Conservation (phyloP, 2,797 vertebrate species). For the Chaunax sp. region DNA sequence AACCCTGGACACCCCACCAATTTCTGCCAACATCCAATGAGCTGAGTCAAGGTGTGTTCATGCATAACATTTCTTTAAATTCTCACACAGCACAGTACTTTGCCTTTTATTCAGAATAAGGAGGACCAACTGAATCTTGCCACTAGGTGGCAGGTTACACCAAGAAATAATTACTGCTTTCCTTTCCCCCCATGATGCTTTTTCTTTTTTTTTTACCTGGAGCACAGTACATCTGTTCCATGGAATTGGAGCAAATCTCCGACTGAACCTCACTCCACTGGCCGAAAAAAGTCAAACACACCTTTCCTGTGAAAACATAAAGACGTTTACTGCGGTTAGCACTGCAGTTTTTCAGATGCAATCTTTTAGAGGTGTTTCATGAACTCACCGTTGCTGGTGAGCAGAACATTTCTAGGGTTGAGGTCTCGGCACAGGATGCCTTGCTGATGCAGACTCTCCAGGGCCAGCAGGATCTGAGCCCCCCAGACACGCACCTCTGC, state of each 20-base stretch:
- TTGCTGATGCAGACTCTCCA: slow-evolving; percentile 95
- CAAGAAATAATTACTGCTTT: slow-evolving; percentile 3
- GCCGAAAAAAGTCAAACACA: slow-evolving; percentile 94
- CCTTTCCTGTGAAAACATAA: slow-evolving; percentile 85
- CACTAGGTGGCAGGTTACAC: slow-evolving; percentile 69
- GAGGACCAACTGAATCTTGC: slow-evolving; percentile 13
- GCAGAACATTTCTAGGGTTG: slow-evolving; percentile 93
- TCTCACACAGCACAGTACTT: neutral
- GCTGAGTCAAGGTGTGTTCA: slow-evolving; percentile 7
- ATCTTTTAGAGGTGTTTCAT: neutral
- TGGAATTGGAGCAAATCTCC: slow-evolving; percentile 86
- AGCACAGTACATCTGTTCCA: slow-evolving; percentile 93
- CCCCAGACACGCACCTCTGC: slow-evolving; percentile 91
- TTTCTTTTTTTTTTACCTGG: slow-evolving; percentile 84
- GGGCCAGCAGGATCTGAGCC: slow-evolving; percentile 91
- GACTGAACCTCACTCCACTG: slow-evolving; percentile 98
- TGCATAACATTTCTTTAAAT: neutral
- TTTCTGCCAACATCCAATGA: slow-evolving; percentile 83
- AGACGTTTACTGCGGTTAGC: neutral
- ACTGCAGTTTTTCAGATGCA: neutral
- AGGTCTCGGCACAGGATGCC: slow-evolving; percentile 94
- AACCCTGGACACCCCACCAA: slow-evolving; percentile 89
- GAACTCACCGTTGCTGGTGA: slow-evolving; percentile 89
- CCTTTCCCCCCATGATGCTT: neutral
- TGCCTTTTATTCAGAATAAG: neutral